Evolutionary conservation across 2,797 vertebrate genomes (phyloP).

Genomic region (Allobates femoralis): DNA sequence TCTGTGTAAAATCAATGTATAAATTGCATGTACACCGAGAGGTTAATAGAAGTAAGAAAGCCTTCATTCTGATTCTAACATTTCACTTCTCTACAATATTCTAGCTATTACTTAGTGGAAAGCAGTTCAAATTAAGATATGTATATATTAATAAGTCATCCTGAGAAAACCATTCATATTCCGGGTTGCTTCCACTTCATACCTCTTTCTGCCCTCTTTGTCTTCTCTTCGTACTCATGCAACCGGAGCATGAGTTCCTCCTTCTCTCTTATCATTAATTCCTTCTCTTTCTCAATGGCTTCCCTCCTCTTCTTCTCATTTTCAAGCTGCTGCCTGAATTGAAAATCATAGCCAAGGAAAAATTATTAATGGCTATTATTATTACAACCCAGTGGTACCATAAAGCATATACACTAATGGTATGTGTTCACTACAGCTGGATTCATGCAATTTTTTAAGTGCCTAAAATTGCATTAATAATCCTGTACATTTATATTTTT

Average conservation of each 20-base stretch:
- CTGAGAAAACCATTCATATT: not conserved
- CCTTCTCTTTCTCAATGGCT: constrained; percentile 88
- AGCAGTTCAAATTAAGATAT: not conserved
- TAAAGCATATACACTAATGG: too few species aligned
- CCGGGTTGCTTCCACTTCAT: constrained; percentile 48
- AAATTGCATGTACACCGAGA: too few species aligned
- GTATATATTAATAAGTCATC: not conserved
- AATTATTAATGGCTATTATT: not conserved
- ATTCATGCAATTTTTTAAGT: not conserved
- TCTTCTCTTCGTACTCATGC: constrained; percentile 89
- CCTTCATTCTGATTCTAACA: too few species aligned
- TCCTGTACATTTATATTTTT: too few species aligned
- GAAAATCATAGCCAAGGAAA: constrained; percentile 45
- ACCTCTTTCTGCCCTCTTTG: constrained; percentile 92
- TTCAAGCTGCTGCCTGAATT: constrained; percentile 88
- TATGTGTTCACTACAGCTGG: not conserved
- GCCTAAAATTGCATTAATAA: too few species aligned
- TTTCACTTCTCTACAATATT: not conserved
- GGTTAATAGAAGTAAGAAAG: too few species aligned
- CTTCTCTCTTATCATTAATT: constrained; percentile 91
- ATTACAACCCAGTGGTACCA: not conserved
- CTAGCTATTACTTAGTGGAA: not conserved
- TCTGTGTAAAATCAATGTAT: too few species aligned
- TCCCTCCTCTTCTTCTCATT: constrained; percentile 92
- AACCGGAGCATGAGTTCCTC: constrained; percentile 87